These are phyloP conservation scores for Dendrophyllia cribrosa DNA, from an alignment of 64 coral and sea anemone genomes.

Conservation along the genomic window DNA sequence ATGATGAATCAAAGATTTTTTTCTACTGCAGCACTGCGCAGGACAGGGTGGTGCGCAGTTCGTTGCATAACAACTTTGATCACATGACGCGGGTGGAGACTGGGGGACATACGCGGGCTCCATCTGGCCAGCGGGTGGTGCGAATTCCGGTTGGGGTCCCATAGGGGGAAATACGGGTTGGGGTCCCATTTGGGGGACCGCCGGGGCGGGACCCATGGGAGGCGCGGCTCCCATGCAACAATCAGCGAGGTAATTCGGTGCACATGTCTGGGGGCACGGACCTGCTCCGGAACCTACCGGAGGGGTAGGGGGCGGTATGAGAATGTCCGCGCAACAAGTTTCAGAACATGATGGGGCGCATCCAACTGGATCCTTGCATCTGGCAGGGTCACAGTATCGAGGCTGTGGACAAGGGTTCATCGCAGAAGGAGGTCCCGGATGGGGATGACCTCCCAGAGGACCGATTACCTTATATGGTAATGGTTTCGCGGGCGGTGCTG, in stretches of 20 bases:
- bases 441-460: conserved; percentile 83
- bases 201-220: conserved; percentile 25
- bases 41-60: conserved; percentile 58
- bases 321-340: conserved; percentile 41
- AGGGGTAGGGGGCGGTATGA: conserved; percentile 61
- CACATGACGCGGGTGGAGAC: conserved; percentile 42
- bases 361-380: conserved; percentile 62
- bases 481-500: background rate
- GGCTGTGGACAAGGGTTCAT: conserved; percentile 75
- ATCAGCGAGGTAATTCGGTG: conserved; percentile 68
- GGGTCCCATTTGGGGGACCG: conserved; percentile 40
- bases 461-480: conserved; percentile 59
- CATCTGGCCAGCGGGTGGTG: conserved; percentile 18
- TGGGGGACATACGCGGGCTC: conserved; percentile 25
- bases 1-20: conserved; percentile 37
- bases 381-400: conserved; percentile 56
- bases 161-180: conserved; percentile 63
- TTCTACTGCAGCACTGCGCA: conserved; percentile 60
- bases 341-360: conserved; percentile 85
- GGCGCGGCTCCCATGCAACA: conserved; percentile 72
- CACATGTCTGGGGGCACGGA: conserved; percentile 79
- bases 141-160: conserved; percentile 39
- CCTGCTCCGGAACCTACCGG: conserved; percentile 43
- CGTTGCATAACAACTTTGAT: conserved; percentile 39
- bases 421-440: conserved; percentile 83